These are phyloP conservation scores for Ormyrus thymus DNA, from an alignment of 2,888 invertebrate species.

Conservation along the genomic window DNA sequence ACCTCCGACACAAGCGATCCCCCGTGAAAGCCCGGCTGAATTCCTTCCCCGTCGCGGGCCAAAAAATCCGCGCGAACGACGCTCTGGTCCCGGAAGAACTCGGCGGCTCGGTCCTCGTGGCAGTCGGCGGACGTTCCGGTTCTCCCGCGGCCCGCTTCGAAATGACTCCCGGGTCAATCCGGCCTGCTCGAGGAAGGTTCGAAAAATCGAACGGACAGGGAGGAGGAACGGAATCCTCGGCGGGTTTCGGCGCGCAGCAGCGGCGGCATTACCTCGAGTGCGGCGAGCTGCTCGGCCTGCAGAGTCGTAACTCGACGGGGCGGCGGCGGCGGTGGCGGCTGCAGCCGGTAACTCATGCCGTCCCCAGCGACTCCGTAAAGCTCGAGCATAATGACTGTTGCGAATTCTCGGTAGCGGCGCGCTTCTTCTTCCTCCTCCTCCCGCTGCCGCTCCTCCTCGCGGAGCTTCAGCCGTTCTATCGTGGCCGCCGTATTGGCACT, in stretches of 20 bases:
- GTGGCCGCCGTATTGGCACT: no score
- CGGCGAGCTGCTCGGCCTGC: slow-evolving; percentile 49
- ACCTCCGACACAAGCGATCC: no score
- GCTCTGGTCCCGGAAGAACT: no score
- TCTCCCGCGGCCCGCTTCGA: no score
- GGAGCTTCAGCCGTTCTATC: no score
- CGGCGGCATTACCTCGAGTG: slow-evolving; percentile 44
- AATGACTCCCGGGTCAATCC: no score
- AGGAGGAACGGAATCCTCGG: neutral
- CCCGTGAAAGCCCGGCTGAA: no score
- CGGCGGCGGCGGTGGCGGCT: slow-evolving; percentile 49
- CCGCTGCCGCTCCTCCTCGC: neutral
- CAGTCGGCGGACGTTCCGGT: no score
- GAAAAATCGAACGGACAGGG: neutral
- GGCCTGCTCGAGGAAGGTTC: no score
- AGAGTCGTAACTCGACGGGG: slow-evolving; percentile 46
- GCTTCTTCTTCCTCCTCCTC: neutral
- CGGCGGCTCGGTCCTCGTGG: no score
- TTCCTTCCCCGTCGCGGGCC: no score
- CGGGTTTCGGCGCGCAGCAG: neutral
- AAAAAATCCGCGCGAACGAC: no score
- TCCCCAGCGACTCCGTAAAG: slow-evolving; percentile 51
- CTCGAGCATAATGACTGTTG: slow-evolving; percentile 41
- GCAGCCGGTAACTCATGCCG: slow-evolving; percentile 50
- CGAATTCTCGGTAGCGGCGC: neutral